Conservation (phyloP, 2,888 invertebrate genomes). For the Stenurella melanura region DNA sequence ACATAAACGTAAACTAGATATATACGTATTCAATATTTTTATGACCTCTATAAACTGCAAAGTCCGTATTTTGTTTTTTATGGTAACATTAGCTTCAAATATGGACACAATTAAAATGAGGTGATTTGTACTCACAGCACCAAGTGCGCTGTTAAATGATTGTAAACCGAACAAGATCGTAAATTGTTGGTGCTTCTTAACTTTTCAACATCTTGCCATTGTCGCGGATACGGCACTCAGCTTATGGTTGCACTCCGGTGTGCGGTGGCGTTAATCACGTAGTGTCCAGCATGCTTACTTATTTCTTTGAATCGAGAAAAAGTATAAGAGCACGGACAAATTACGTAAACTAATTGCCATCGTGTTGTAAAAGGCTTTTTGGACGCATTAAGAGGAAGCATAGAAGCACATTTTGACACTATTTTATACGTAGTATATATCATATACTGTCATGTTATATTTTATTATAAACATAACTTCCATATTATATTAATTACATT, state of each 20-base stretch:
- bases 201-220: constrained; percentile 30
- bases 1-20: constrained; percentile 13
- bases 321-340: constrained; percentile 1
- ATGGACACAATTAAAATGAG: constrained; percentile 42
- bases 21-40: constrained; percentile 28
- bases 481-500: too few species aligned
- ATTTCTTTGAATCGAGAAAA: constrained; percentile 21
- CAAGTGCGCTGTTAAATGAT: constrained; percentile 36
- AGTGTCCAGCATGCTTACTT: constrained; percentile 7
- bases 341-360: constrained; percentile 12
- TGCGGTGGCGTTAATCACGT: constrained; percentile 38
- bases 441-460: too few species aligned
- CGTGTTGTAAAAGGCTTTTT: not conserved
- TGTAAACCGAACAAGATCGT: constrained; percentile 35
- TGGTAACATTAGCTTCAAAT: constrained; percentile 33
- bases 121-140: constrained; percentile 41
- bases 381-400: not conserved
- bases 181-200: constrained; percentile 37
- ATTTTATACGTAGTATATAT: too few species aligned
- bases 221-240: constrained; percentile 27
- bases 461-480: too few species aligned
- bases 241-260: constrained; percentile 11
- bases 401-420: not conserved
- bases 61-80: constrained; percentile 32
- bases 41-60: constrained; percentile 25